A percentile compares a stretch with the other conserved stretches of the same genome.
phyloP scores from a whole-genome alignment of 2,797 vertebrate species.

The Tragelaphus oryx region DNA sequence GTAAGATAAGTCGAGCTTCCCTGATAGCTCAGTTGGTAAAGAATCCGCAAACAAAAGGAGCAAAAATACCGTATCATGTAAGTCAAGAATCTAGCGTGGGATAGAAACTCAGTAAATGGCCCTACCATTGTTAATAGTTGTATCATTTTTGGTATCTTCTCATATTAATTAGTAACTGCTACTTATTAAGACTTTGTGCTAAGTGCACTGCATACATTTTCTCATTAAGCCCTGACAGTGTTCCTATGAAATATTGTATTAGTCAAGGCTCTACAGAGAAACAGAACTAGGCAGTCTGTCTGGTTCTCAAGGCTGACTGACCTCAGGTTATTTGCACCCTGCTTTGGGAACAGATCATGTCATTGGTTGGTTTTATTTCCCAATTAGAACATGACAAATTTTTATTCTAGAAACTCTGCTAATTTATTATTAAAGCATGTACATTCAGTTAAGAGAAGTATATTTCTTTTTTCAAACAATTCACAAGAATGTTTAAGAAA shows the following conservation, averaged over 20 bases:
- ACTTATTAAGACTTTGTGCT: background rate
- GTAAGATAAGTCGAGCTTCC: background rate
- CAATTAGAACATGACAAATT: conserved; percentile 6
- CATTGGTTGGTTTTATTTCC: background rate
- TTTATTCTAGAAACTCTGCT: conserved; percentile 9
- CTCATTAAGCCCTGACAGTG: background rate
- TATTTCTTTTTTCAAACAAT: conserved; percentile 1
- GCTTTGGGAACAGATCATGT: background rate
- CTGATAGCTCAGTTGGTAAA: background rate
- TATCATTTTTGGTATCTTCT: background rate
- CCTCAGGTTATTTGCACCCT: background rate
- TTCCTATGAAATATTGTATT: background rate
- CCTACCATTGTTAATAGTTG: background rate
- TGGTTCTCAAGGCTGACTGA: background rate
- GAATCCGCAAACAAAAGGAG: background rate
- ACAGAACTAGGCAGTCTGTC: background rate
- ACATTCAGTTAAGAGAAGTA: background rate
- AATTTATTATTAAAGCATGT: background rate
- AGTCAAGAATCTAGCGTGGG: background rate
- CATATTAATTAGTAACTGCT: background rate
- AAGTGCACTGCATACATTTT: background rate
- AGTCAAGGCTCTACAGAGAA: background rate
- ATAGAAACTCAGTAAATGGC: background rate
- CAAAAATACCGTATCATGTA: background rate
- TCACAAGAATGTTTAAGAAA: background rate